These are phyloP conservation scores for Lissocephala sabroskyi DNA, from an alignment of 2,888 invertebrate species.

Conservation along the genomic window DNA sequence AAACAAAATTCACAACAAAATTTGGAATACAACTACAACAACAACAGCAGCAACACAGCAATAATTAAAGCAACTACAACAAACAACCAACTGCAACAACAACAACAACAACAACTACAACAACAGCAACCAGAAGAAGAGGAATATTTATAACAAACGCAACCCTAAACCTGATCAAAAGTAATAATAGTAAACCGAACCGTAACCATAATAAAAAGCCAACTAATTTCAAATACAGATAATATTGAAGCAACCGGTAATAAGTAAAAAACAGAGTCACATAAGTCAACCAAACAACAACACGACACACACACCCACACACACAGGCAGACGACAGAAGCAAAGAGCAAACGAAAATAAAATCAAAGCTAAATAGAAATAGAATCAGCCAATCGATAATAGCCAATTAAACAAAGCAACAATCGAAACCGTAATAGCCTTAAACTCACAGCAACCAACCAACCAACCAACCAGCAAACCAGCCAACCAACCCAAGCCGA, in stretches of 20 bases:
- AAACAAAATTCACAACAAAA: constrained; percentile 71
- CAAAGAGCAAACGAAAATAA: constrained; percentile 15
- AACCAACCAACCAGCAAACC: constrained; percentile 10
- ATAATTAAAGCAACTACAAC: constrained; percentile 31
- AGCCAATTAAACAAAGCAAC: constrained; percentile 20
- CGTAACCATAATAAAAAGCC: constrained; percentile 46
- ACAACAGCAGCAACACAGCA: constrained; percentile 34
- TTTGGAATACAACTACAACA: constrained; percentile 66
- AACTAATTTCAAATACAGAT: constrained; percentile 1
- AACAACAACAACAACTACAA: constrained; percentile 35
- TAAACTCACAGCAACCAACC: constrained; percentile 18
- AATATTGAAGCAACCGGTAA: constrained; percentile 24
- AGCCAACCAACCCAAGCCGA: constrained; percentile 20
- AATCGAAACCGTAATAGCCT: constrained; percentile 43
- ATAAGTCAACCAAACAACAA: constrained; percentile 6
- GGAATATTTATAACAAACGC: constrained; percentile 28
- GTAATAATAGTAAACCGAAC: constrained; percentile 34
- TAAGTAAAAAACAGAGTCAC: constrained; percentile 23
- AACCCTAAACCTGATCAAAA: constrained; percentile 3
- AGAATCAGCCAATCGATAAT: no score
- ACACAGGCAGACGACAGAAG: constrained; percentile 18
- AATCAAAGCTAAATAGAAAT: constrained; percentile 26
- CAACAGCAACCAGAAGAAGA: constrained; percentile 32
- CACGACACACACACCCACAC: constrained; percentile 16
- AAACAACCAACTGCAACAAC: constrained; percentile 16